A percentile compares a stretch with the other conserved stretches of the same genome.
phyloP scores from a whole-genome alignment of 1,140 invertebrate species.

The Sitophilus oryzae region DNA sequence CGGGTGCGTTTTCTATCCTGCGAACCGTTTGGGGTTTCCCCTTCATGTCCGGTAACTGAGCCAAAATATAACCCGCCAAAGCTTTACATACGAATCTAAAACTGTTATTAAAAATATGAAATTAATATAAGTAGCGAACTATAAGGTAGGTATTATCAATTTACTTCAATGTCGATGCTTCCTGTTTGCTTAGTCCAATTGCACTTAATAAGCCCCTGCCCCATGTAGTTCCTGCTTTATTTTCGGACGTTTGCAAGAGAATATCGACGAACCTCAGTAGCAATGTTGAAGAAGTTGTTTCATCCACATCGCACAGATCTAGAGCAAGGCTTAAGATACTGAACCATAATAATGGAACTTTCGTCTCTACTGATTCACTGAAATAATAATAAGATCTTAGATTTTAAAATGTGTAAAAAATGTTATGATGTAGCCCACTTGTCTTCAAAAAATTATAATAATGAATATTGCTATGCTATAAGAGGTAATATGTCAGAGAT shows the following conservation, averaged over 20 bases:
- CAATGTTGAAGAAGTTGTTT: slow-evolving; percentile 28
- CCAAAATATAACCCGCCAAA: slow-evolving; percentile 37
- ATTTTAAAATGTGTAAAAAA: no score
- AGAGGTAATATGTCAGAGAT: no score
- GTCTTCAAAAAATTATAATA: no score
- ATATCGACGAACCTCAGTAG: slow-evolving; percentile 37
- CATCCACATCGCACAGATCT: slow-evolving; percentile 32
- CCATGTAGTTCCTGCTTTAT: slow-evolving; percentile 35
- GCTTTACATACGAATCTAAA: slow-evolving; percentile 34
- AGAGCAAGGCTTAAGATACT: slow-evolving; percentile 33
- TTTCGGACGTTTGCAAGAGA: slow-evolving; percentile 34
- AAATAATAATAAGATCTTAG: slow-evolving; percentile 8
- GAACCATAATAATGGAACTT: slow-evolving; percentile 39
- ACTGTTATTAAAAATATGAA: slow-evolving; percentile 18
- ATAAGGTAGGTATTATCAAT: not conserved
- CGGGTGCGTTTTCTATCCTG: slow-evolving; percentile 27
- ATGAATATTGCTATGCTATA: no score
- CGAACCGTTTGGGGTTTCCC: slow-evolving; percentile 36
- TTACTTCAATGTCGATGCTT: slow-evolving; percentile 33
- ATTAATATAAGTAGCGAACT: slow-evolving; percentile 7
- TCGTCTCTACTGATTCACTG: slow-evolving; percentile 35
- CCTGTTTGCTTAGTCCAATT: slow-evolving; percentile 38
- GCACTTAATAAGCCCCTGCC: slow-evolving; percentile 36
- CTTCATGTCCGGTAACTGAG: slow-evolving; percentile 42
- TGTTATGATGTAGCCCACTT: no score